phyloP scores from a whole-genome alignment of 1,140 invertebrate species.

The Doryteuthis pealeii region DNA sequence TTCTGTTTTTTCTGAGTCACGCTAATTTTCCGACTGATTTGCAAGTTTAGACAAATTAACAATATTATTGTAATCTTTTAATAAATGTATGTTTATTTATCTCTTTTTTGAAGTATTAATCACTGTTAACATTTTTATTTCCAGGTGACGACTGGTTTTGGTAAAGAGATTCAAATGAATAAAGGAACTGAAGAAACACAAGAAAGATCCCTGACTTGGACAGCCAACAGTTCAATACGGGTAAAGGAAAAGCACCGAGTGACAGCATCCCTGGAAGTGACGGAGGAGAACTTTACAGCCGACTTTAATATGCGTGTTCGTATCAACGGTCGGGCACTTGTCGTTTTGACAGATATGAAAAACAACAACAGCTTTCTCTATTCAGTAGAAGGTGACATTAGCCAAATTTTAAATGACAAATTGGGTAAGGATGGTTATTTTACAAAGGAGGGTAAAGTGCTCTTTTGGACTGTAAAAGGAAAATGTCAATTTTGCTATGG shows the following conservation, averaged over 20 bases:
- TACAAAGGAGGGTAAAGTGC: conserved; percentile 40
- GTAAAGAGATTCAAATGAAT: conserved; percentile 61
- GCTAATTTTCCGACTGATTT: no score
- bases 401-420: conserved; percentile 47
- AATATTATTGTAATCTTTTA: no score
- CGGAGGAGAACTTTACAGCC: conserved; percentile 60
- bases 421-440: conserved; percentile 36
- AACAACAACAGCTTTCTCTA: conserved; percentile 60
- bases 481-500: conserved; percentile 56
- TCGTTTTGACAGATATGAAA: conserved; percentile 54
- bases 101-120: no score
- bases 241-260: conserved; percentile 57
- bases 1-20: no score
- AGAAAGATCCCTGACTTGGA: conserved; percentile 61
- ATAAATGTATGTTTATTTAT: no score
- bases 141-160: conserved; percentile 62
- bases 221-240: conserved; percentile 60
- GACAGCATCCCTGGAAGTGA: conserved; percentile 60
- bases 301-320: conserved; percentile 56
- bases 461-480: conserved; percentile 47
- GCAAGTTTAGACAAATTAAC: no score
- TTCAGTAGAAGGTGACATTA: conserved; percentile 54
- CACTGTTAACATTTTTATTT: conserved; percentile 32
- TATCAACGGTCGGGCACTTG: conserved; percentile 55
- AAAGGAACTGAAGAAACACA: conserved; percentile 57